Conservation (phyloP, 92 coral and sea anemone species). For the Ricordea florida region DNA sequence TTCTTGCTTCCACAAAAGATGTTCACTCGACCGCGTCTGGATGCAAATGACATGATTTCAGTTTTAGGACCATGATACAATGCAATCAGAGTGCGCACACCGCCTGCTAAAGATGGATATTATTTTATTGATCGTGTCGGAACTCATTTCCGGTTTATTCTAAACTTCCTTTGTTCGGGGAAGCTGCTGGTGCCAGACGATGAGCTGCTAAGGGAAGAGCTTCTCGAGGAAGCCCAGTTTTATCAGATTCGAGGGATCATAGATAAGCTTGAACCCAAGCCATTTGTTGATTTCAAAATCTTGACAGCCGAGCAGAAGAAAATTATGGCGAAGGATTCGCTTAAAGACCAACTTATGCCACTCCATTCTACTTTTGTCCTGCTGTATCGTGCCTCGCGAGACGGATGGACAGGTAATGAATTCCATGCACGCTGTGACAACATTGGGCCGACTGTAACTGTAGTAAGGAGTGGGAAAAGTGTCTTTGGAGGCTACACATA, state of each 20-base stretch:
- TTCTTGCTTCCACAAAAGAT: no score
- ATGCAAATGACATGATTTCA: no score
- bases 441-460: slow-evolving; percentile 50
- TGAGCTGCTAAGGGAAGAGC: slow-evolving; percentile 34
- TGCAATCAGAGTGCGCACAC: slow-evolving; percentile 58
- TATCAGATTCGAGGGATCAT: slow-evolving; percentile 64
- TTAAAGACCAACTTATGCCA: neutral
- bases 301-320: slow-evolving; percentile 25
- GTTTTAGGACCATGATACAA: no score
- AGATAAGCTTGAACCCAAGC: slow-evolving; percentile 4
- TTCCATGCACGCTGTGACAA: slow-evolving; percentile 56
- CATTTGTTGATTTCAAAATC: slow-evolving; percentile 13
- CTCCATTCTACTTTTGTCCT: neutral
- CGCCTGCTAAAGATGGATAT: slow-evolving; percentile 74
- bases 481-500: slow-evolving; percentile 65
- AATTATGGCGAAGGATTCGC: neutral
- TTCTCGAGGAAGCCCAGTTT: slow-evolving; percentile 65
- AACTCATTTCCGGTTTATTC: slow-evolving; percentile 71
- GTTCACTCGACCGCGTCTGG: no score
- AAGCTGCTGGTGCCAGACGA: slow-evolving; percentile 61
- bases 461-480: slow-evolving; percentile 29
- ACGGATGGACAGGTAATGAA: slow-evolving; percentile 43
- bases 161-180: slow-evolving; percentile 76
- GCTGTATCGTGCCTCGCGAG: slow-evolving; percentile 55
- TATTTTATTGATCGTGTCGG: slow-evolving; percentile 85